These are phyloP conservation scores for Drosophila arawakana DNA, from an alignment of 1,140 invertebrate species.

Conservation along the genomic window DNA sequence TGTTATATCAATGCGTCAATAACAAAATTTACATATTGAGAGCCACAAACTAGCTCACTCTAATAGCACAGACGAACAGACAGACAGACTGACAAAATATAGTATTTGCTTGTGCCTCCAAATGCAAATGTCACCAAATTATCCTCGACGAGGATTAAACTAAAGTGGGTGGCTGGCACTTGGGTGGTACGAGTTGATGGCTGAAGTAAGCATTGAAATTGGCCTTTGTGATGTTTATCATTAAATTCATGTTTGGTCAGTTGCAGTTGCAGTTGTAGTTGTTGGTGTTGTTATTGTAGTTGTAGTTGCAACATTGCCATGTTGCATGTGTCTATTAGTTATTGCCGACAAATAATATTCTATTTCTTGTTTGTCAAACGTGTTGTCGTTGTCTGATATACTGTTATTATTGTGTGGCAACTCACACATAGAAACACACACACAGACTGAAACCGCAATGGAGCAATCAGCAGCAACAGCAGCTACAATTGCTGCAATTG, in stretches of 20 bases:
- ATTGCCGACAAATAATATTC: constrained; percentile 71
- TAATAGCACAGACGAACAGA: background rate
- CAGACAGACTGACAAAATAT: background rate
- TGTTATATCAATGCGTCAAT: constrained; percentile 76
- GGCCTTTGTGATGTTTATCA: constrained; percentile 66
- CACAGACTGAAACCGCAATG: constrained; percentile 54
- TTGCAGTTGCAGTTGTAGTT: constrained; percentile 17
- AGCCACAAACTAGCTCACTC: constrained; percentile 62
- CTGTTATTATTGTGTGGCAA: constrained; percentile 57
- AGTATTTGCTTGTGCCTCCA: constrained; percentile 40
- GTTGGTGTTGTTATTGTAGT: background rate
- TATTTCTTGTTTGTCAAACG: constrained; percentile 22
- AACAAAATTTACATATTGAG: constrained; percentile 70
- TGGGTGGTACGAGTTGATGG: background rate
- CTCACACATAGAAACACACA: background rate
- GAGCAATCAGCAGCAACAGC: constrained; percentile 68
- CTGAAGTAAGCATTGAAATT: constrained; percentile 31
- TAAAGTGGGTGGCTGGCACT: background rate
- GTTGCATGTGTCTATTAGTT: constrained; percentile 47
- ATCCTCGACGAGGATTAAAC: constrained; percentile 25
- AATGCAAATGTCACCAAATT: constrained; percentile 63
- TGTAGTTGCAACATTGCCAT: constrained; percentile 28
- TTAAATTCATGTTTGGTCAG: constrained; percentile 62
- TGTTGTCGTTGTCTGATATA: constrained; percentile 39
- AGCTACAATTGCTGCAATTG: constrained; percentile 67